Conservation (phyloP, 2,888 invertebrate species). For the Anoplius nigerrimus region DNA sequence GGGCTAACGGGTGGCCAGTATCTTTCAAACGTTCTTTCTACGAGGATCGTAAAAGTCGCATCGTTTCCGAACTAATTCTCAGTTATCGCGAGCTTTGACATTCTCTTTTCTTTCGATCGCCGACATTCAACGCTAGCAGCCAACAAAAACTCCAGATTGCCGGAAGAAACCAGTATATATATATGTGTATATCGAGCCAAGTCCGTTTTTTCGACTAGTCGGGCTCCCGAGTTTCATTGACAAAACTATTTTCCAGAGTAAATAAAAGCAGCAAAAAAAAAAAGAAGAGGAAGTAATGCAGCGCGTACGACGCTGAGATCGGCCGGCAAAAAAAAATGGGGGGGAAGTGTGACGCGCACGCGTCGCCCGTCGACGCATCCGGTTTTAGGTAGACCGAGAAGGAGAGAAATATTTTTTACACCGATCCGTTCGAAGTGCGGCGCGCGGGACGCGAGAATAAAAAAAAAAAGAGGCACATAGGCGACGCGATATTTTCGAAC, state of each 20-base stretch:
- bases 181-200: not conserved
- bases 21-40: not conserved
- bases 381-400: slow-evolving; percentile 12
- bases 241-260: slow-evolving; percentile 24
- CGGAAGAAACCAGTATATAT: no score
- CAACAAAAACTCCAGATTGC: no score
- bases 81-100: no score
- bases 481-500: slow-evolving; percentile 34
- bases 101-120: no score
- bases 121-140: no score
- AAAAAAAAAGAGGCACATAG: slow-evolving; percentile 4
- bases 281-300: not conserved
- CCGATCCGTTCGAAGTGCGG: slow-evolving; percentile 28
- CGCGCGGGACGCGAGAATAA: no score
- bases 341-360: no score
- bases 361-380: no score
- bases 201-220: slow-evolving; percentile 25
- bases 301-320: no score
- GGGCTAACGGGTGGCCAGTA: not conserved
- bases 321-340: no score
- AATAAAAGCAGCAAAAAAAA: slow-evolving; percentile 1
- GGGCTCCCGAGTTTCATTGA: slow-evolving; percentile 29
- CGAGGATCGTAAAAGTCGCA: no score
- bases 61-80: no score
- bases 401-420: slow-evolving; percentile 60